phyloP scores from a whole-genome alignment of 2,797 vertebrate species.

The Rhadinocentrus ornatus region DNA sequence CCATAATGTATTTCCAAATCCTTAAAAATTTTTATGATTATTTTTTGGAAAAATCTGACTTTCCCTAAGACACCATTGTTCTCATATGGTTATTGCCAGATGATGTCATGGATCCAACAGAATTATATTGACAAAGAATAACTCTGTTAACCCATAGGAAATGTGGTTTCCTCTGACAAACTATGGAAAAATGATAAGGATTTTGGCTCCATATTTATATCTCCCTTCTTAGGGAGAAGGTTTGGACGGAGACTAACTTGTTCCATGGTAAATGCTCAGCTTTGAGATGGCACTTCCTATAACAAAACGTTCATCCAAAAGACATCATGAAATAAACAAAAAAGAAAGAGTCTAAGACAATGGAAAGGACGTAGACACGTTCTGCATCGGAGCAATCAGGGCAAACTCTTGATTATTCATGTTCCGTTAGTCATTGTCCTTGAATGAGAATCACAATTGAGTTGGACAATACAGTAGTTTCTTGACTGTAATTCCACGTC shows the following conservation, averaged over 20 bases:
- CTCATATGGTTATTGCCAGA: slow-evolving; percentile 64
- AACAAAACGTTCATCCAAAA: slow-evolving; percentile 51
- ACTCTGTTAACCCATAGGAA: slow-evolving; percentile 63
- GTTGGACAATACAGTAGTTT: slow-evolving; percentile 29
- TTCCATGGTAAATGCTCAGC: slow-evolving; percentile 52
- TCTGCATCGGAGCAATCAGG: slow-evolving; percentile 50
- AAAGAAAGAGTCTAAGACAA: slow-evolving; percentile 53
- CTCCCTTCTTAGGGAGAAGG: slow-evolving; percentile 41
- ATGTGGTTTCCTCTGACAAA: slow-evolving; percentile 64
- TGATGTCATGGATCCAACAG: slow-evolving; percentile 75
- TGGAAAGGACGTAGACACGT: slow-evolving; percentile 38
- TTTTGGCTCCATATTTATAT: slow-evolving; percentile 51
- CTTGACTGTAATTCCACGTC: slow-evolving; percentile 37
- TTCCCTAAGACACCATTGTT: slow-evolving; percentile 39
- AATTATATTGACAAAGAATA: slow-evolving; percentile 63
- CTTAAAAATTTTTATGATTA: slow-evolving; percentile 70
- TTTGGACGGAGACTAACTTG: slow-evolving; percentile 52
- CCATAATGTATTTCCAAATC: slow-evolving; percentile 63
- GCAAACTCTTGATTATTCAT: slow-evolving; percentile 25
- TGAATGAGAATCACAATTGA: slow-evolving; percentile 44
- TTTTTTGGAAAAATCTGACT: slow-evolving; percentile 41
- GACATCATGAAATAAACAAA: slow-evolving; percentile 58
- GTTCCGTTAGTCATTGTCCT: slow-evolving; percentile 64
- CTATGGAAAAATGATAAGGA: slow-evolving; percentile 67
- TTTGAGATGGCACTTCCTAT: slow-evolving; percentile 41